phyloP scores from a whole-genome alignment of 2,888 invertebrate species.

The Ctena decussata region DNA sequence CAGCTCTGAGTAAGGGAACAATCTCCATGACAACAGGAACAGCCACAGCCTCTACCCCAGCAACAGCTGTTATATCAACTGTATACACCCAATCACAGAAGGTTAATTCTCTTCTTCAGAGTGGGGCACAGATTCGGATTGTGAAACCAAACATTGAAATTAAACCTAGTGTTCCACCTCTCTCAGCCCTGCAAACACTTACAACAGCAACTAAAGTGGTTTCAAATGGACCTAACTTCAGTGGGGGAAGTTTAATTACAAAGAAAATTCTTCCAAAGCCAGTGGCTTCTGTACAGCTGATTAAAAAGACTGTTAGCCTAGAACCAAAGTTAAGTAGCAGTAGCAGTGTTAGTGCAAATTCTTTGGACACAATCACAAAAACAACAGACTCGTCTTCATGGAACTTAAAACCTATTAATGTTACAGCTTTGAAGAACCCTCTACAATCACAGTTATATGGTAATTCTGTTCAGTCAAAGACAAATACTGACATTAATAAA shows the following conservation, averaged over 20 bases:
- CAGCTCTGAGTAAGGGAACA: slow-evolving; percentile 21
- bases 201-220: slow-evolving; percentile 51
- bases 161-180: slow-evolving; percentile 34
- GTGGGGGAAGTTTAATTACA: slow-evolving; percentile 41
- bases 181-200: slow-evolving; percentile 52
- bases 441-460: not conserved
- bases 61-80: slow-evolving; percentile 31
- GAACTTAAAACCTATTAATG: slow-evolving; percentile 2
- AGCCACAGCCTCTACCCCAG: slow-evolving; percentile 20
- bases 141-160: slow-evolving; percentile 42
- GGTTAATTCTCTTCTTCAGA: slow-evolving; percentile 30
- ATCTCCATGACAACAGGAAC: slow-evolving; percentile 15
- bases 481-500: not conserved
- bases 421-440: not conserved
- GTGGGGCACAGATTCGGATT: slow-evolving; percentile 43
- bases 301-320: slow-evolving; percentile 14
- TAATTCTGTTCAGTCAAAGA: not conserved
- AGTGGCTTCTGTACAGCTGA: not conserved
- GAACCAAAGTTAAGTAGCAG: not conserved
- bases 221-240: slow-evolving; percentile 46
- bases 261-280: slow-evolving; percentile 22
- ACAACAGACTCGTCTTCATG: not conserved
- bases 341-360: slow-evolving; percentile 3
- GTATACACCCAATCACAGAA: slow-evolving; percentile 56
- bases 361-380: not conserved